Evolutionary conservation across 1,140 invertebrate species (phyloP), one percentile per base, ranked within the genome.

Genomic region (Drosophila tristis): DNA sequence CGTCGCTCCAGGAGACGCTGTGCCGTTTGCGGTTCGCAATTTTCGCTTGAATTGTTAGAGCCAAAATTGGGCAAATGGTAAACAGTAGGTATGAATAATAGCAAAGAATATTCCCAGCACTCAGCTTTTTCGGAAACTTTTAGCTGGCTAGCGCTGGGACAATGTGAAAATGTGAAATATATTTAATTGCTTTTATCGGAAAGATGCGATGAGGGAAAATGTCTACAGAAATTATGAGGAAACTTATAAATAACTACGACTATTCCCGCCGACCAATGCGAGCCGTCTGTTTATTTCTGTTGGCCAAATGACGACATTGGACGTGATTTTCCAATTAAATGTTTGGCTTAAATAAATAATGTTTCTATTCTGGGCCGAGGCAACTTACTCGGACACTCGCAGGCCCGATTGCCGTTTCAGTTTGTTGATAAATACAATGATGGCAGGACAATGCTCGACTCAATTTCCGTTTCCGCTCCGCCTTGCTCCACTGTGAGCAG

Each of bases 311-410:
- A 89, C 84, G 84, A 90, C 85, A 90, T 89, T 90, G 76, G 54
- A 60, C 73, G 70, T 78, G 66, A 81, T 78, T 90, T 89, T 90
- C 80, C 85, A 89, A 89, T 89, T 85, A 89, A 90, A 89, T 80
- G 59, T 74, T 71, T 67, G 79, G 78, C 58, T 74, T 64, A 78
- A 87, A 86, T 86, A 86, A 87, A 86, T 87, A 81, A 75, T 61
- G 49, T 57, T 23, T 16, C 59, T 86, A 82, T 84, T 82, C 68
- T 62, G 58, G 20, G 51, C 44, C 43, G 35, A 49, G 13, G 35
- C 11, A 39, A 39, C 60, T 54, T 78, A 65, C 70, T 63, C 11
- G 35, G 11, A 39, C 66, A 70, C n/a, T 43, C 25, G n/a, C 44
- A 43, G 55, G 29, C 53, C 53, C 66, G 25, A 74, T 31, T 44